Evolutionary conservation across 2,797 vertebrate species (phyloP), one percentile per base, ranked within the genome.

Genomic region (Acanthurus tractus): DNA sequence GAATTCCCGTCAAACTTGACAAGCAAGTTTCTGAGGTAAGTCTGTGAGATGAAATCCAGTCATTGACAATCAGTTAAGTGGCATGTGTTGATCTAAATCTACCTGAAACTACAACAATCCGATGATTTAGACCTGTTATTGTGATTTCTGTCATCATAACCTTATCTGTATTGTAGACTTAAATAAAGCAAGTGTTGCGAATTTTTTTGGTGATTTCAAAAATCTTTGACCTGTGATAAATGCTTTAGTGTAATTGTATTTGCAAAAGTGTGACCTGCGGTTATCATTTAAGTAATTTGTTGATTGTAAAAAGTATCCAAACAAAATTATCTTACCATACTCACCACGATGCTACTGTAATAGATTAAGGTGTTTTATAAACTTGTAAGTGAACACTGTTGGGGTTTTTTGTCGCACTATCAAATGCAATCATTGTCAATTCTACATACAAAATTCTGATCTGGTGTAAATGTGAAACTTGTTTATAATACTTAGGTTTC

Each of bases 1-100:
- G n/a, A 20, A 77, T 48, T 75, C 44, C 46, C 53, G 18, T 58
- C 0, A 4, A 74, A 68, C 42, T 76, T 38, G 25, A 48, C 29
- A 4, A 14, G 12, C 25, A 45, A 77, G n/a, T 74, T 46, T 9
- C 13, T 0, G 3, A 81, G 87, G 91, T 93, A 83, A 82, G 63
- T 1, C 5, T 18, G 0, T 20, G 8, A 29, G 29, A 29, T 29
- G 8, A 29, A 15, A 57, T 11, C 7, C 34, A 1, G 1, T 10
- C 2, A 0, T 2, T 63, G 6, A 11, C 13, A 17, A 2, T 4
- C 0, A 0, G 0, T 3, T 3, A 38, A 46, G 6, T 48, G n/a
- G 2, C 3, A 0, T 12, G 3, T 64, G 0, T n/a, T 9, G 2
- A 8, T 12, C 9, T 3, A 7, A 25, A 78, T 12, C 2, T 8